These are phyloP conservation scores for Pararge aegeria DNA, from an alignment of 1,140 invertebrate species.

Conservation along the genomic window DNA sequence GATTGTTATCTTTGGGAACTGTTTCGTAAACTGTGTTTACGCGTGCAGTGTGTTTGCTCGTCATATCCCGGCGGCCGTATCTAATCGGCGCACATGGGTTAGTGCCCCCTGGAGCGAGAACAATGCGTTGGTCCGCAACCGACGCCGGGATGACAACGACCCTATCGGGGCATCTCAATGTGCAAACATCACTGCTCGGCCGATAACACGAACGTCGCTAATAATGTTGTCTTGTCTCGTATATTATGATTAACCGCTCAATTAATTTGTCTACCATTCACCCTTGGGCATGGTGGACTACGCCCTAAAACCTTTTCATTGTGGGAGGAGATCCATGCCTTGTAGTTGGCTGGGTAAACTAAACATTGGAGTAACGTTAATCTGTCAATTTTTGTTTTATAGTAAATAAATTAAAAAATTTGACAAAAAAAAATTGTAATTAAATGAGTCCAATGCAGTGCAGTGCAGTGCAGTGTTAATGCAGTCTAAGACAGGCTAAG, in stretches of 20 bases:
- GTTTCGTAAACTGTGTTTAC: slow-evolving; percentile 26
- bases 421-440: too few relatives aligned
- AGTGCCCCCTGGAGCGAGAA: slow-evolving; percentile 69
- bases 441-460: too few relatives aligned
- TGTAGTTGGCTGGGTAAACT: too few relatives aligned
- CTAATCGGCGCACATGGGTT: slow-evolving; percentile 71
- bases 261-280: too few relatives aligned
- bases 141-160: slow-evolving; percentile 43
- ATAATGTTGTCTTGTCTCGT: slow-evolving; percentile 4
- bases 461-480: too few relatives aligned
- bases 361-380: too few relatives aligned
- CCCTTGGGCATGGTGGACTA: too few relatives aligned
- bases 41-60: slow-evolving; percentile 42
- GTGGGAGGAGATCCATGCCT: too few relatives aligned
- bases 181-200: slow-evolving; percentile 19
- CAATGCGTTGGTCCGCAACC: slow-evolving; percentile 69
- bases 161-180: slow-evolving; percentile 42
- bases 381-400: too few relatives aligned
- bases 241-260: neutral
- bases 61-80: slow-evolving; percentile 51
- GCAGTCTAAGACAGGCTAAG: too few relatives aligned
- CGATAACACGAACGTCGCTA: slow-evolving; percentile 26
- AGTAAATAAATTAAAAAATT: too few relatives aligned
- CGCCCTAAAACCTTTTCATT: too few relatives aligned
- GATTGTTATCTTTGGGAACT: slow-evolving; percentile 7